Evolutionary conservation across 2,113 vertebrate species (phyloP).

Genomic region (Proteles cristata): DNA sequence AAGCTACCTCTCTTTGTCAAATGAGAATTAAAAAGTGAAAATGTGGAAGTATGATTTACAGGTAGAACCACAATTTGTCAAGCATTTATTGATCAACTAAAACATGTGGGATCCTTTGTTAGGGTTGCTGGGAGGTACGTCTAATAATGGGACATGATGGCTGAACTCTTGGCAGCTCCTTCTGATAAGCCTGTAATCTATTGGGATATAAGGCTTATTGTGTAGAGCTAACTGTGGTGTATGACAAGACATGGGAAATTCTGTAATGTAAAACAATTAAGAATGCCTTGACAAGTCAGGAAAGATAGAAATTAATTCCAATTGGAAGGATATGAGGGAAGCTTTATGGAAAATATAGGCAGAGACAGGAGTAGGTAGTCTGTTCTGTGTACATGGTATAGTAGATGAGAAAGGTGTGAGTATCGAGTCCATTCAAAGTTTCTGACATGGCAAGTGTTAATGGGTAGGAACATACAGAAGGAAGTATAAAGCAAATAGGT

Average conservation of each 20-base stretch:
- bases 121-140: not conserved
- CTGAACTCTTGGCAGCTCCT: not conserved
- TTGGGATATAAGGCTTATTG: not conserved
- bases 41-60: not conserved
- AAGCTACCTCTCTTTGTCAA: slow-evolving; percentile 14
- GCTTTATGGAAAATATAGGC: not conserved
- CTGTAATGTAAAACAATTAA: not conserved
- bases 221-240: not conserved
- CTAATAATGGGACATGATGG: not conserved
- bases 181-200: not conserved
- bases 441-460: not conserved
- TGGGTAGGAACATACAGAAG: not conserved
- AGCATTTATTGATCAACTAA: not conserved
- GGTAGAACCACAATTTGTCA: not conserved
- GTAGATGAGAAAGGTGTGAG: not conserved
- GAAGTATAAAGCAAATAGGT: not conserved
- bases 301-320: slow-evolving; percentile 18
- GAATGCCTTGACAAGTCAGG: slow-evolving; percentile 1
- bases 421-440: not conserved
- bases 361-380: not conserved
- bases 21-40: not conserved
- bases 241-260: not conserved
- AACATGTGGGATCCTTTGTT: not conserved
- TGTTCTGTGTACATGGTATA: not conserved
- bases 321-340: not conserved